phyloP scores from a whole-genome alignment of 2,113 vertebrate genomes.

The Tragelaphus buxtoni region DNA sequence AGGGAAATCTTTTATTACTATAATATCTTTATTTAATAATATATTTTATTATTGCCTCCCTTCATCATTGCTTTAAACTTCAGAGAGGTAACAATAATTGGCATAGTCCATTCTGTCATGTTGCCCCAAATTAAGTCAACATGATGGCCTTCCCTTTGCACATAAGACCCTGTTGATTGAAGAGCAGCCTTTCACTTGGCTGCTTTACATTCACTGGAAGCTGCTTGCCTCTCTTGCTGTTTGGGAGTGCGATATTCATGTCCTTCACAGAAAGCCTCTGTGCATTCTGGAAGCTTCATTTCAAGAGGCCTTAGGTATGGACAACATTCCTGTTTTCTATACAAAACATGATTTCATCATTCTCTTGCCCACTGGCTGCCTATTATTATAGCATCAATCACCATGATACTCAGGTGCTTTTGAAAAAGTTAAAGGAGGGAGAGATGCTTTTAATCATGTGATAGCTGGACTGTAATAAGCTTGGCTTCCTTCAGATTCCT shows the following conservation, averaged over 20 bases:
- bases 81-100: neutral
- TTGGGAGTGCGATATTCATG: neutral
- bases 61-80: neutral
- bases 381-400: neutral
- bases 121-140: neutral
- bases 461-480: neutral
- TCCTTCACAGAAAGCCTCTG: neutral
- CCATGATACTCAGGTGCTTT: neutral
- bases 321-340: neutral
- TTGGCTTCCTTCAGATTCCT: neutral
- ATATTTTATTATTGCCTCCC: neutral
- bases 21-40: neutral
- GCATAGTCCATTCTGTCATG: neutral
- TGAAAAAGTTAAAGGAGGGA: conserved; percentile 1
- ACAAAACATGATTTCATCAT: neutral
- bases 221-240: neutral
- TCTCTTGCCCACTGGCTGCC: neutral
- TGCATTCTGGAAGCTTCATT: neutral
- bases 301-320: neutral
- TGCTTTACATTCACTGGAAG: neutral
- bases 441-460: neutral
- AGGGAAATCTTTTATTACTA: neutral
- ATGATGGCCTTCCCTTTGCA: neutral
- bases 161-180: neutral
- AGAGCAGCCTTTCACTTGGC: neutral